These are phyloP conservation scores for Rhineura floridana DNA, from an alignment of 2,113 vertebrate species.

Conservation along the genomic window DNA sequence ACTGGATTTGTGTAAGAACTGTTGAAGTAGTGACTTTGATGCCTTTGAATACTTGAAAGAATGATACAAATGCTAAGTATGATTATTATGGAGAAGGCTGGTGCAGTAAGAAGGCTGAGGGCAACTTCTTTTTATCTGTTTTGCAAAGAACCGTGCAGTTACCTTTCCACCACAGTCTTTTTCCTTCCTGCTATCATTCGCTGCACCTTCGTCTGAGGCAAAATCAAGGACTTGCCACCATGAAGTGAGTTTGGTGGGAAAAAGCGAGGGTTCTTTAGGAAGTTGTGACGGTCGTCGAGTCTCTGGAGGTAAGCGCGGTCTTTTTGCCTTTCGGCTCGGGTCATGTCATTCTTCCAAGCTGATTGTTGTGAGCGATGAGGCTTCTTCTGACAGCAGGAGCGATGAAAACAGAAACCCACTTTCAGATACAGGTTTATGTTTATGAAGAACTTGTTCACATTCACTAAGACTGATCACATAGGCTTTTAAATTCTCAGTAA, in stretches of 20 bases:
- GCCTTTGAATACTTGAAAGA: background rate
- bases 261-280: conserved; percentile 88
- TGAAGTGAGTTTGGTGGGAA: conserved; percentile 75
- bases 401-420: conserved; percentile 4
- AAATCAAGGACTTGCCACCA: conserved; percentile 82
- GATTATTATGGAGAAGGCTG: background rate
- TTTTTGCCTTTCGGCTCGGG: conserved; percentile 55
- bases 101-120: background rate
- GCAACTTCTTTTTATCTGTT: background rate
- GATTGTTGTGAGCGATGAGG: conserved; percentile 39
- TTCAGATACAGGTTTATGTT: accelerated
- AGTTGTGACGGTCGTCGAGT: conserved; percentile 74
- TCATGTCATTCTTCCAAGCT: conserved; percentile 62
- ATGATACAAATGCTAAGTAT: background rate
- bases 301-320: conserved; percentile 65
- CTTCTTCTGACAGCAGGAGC: conserved; percentile 67
- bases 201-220: conserved; percentile 65
- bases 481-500: background rate
- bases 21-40: background rate
- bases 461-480: background rate
- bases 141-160: conserved; percentile 8
- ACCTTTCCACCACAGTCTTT: conserved; percentile 72
- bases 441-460: background rate
- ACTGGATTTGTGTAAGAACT: background rate
- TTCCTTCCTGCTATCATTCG: conserved; percentile 36